These are phyloP conservation scores for Uria lomvia DNA, from an alignment of 2,113 vertebrate species.

Conservation along the genomic window DNA sequence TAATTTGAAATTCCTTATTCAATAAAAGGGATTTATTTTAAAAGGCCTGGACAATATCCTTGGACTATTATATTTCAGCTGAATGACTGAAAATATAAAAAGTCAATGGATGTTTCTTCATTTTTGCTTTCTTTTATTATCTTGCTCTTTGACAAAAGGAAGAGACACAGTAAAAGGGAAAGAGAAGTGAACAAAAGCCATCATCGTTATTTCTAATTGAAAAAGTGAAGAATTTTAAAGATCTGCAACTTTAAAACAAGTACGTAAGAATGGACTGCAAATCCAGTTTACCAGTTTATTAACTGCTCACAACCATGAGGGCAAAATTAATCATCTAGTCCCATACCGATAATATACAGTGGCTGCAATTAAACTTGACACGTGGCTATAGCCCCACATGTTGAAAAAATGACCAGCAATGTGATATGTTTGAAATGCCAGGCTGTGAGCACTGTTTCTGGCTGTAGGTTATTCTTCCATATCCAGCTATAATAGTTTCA, in stretches of 20 bases:
- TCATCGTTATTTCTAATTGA: not conserved
- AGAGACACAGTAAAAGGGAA: not conserved
- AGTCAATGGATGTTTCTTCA: not conserved
- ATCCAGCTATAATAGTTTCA: conserved; percentile 2
- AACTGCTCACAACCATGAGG: not conserved
- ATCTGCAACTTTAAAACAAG: not conserved
- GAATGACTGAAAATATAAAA: not conserved
- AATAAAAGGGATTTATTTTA: not conserved
- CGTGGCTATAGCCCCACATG: not conserved
- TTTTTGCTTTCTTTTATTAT: not conserved
- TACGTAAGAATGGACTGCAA: not conserved
- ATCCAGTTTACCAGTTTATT: not conserved
- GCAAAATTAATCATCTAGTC: not conserved
- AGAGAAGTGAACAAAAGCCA: not conserved
- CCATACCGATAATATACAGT: not conserved
- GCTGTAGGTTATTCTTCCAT: conserved; percentile 3
- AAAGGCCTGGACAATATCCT: not conserved
- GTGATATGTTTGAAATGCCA: not conserved
- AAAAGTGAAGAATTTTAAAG: not conserved
- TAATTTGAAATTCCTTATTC: not conserved
- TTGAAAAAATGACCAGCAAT: not conserved
- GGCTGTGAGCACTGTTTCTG: not conserved
- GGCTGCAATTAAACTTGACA: not conserved
- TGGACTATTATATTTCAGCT: not conserved
- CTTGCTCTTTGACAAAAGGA: not conserved